Base-by-base conservation (phyloP, 2,888 invertebrate species). In the Sphaeridia pumilis region DNA sequence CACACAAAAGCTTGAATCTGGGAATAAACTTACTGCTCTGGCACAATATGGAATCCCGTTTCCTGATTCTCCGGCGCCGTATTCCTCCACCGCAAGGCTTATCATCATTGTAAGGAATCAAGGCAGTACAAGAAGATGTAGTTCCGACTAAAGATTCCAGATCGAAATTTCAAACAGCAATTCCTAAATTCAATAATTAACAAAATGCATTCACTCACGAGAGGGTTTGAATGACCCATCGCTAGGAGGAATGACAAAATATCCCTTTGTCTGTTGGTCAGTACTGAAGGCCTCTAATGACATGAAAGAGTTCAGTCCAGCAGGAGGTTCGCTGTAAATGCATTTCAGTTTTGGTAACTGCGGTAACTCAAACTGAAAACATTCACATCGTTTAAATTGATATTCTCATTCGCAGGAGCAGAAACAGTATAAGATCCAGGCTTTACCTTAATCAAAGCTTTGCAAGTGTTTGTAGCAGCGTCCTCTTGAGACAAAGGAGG, bases 361-460 rank as follows among this genome's bases (percentile, higher is more conserved):
- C 7, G 63, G 63, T 46, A 63, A 63, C 41, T 60, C 63, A 36
- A 63, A 63, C 60, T 62, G 24, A 44, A 52, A 48, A 35, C 28
- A 26, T 43, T n/a, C n/a, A n/a, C n/a, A n/a, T n/a, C n/a, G n/a
- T n/a, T n/a, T n/a, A n/a, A n/a, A n/a, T n/a, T 28, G 22, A 1
- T 12, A 17, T 14, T 41, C 20, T 4, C 20, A 20, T 17, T 14
- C 20, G 17, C 10, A 14, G 12, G 25, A 10, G 10, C 12, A 10
- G 20, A 20, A 44, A 4, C 5, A 44, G 25, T 10, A 12, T 10
- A 22, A n/a, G n/a, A 46, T 10, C 20, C 10, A n/a, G 21, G 12
- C 20, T n/a, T 53, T 56, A 62, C 62, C 58, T 63, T 63, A 51
- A 63, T 59, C 48, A 63, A 52, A 20, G 63, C 63, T 56, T 59